These are phyloP conservation scores for Lophotis ruficrista DNA, from an alignment of 2,113 vertebrate genomes.

Conservation along the genomic window DNA sequence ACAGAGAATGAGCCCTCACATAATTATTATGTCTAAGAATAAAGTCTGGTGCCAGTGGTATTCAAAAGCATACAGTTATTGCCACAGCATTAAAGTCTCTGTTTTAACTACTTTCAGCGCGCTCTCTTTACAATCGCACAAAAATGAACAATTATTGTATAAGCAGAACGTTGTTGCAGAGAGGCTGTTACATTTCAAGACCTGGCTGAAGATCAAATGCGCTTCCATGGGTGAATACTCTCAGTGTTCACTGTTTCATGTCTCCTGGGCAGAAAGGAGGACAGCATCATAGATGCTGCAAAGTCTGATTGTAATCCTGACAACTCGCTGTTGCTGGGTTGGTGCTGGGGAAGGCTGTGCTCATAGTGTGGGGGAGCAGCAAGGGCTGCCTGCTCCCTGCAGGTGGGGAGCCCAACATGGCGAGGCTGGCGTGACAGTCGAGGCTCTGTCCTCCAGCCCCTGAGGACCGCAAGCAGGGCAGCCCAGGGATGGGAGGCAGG, in stretches of 20 bases:
- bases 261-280: not conserved
- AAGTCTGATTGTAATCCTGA: not conserved
- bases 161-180: slow-evolving; percentile 38
- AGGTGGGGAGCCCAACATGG: not conserved
- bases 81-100: slow-evolving; percentile 44
- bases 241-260: not conserved
- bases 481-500: not conserved
- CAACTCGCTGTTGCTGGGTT: not conserved
- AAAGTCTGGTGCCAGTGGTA: slow-evolving; percentile 20
- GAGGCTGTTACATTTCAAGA: slow-evolving; percentile 33
- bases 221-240: not conserved
- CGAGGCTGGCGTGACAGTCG: rapidly evolving
- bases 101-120: slow-evolving; percentile 39
- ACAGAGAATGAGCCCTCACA: slow-evolving; percentile 8
- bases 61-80: slow-evolving; percentile 47
- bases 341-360: not conserved
- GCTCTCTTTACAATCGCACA: not conserved
- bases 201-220: slow-evolving; percentile 44
- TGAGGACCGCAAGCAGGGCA: not conserved
- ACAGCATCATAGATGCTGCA: not conserved
- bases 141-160: slow-evolving; percentile 30
- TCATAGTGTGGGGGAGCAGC: not conserved
- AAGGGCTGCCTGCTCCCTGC: not conserved
- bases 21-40: slow-evolving; percentile 64
- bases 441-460: no score